Evolutionary conservation across 2,888 invertebrate species (phyloP), one percentile per base, ranked within the genome.

Genomic region (Microplitis deprimator): DNA sequence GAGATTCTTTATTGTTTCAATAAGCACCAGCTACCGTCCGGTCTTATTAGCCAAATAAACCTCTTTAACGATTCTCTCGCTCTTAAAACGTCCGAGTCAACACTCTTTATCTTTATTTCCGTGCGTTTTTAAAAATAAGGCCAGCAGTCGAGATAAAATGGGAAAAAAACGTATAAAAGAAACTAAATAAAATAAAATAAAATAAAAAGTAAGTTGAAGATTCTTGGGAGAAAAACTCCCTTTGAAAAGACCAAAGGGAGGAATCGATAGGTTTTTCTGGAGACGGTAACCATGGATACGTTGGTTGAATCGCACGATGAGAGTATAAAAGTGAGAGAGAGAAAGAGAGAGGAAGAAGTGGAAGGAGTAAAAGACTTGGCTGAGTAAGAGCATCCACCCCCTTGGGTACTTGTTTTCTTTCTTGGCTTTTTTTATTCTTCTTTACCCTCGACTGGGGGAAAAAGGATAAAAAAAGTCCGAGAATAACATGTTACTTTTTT

Each of bases 21-120:
- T 89, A 90, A 89, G 89, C 89, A 84, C 85, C 13, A 78, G 86
- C 84, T 29, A 85, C 84, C 84, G 88, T 87, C 89, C 88, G 85
- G 88, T 86, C 89, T 89, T 89, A 90, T 90, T 90, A 89, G 87
- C 87, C 89, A 88, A 89, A 90, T 90, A 90, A 90, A 90, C 87
- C 89, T 90, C 87, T 87, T 87, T 89, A 89, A 90, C 87, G 88
- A 84, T 86, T 82, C 80, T 82, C 80, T 77, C 80, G 82, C 69
- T 50, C 80, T 50, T 13, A 29, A 29, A 29, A 29, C 29, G 29
- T 29, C 29, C 29, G 29, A 29, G 29, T 29, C 29, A 29, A 29
- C 29, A 29, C 29, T 29, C 29, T 29, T 29, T 29, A 29, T 29
- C 29, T 29, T 29, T 29, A 29, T 29, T 29, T 29, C 29, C 29